phyloP scores from a whole-genome alignment of 2,113 vertebrate genomes.

The Pogona vitticeps region DNA sequence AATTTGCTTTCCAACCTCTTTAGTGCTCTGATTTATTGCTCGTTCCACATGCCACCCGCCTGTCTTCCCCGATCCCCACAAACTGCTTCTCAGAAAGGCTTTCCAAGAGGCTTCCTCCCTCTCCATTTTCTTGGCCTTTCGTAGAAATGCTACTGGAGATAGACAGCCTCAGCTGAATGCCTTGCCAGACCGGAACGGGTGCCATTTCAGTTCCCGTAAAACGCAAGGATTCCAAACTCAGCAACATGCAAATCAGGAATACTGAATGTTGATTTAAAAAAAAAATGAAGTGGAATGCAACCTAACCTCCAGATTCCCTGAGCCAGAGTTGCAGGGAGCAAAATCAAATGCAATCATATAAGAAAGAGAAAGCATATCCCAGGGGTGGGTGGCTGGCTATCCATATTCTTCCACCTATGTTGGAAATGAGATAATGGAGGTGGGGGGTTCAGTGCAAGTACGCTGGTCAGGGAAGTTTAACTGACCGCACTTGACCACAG shows the following conservation, averaged over 20 bases:
- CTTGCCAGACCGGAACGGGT: neutral
- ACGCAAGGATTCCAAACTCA: neutral
- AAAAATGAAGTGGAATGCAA: neutral
- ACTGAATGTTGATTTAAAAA: neutral
- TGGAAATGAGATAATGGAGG: too few species aligned
- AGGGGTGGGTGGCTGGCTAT: neutral
- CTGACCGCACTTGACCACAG: too few species aligned
- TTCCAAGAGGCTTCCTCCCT: neutral
- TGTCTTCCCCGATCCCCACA: neutral
- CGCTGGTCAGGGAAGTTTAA: too few species aligned
- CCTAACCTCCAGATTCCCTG: neutral
- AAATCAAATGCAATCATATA: neutral
- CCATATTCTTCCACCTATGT: neutral
- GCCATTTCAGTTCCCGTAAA: neutral
- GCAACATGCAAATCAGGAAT: neutral
- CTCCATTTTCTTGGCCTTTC: neutral
- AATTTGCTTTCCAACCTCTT: neutral
- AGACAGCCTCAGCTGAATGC: neutral
- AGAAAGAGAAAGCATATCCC: neutral
- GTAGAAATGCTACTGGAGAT: neutral
- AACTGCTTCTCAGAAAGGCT: slow-evolving; percentile 13
- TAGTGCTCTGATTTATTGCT: neutral
- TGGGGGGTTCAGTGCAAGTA: too few species aligned
- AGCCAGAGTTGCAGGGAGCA: neutral
- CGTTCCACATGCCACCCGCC: neutral